Base-by-base conservation (phyloP, 1,140 invertebrate genomes). In the Papilio polytes region DNA sequence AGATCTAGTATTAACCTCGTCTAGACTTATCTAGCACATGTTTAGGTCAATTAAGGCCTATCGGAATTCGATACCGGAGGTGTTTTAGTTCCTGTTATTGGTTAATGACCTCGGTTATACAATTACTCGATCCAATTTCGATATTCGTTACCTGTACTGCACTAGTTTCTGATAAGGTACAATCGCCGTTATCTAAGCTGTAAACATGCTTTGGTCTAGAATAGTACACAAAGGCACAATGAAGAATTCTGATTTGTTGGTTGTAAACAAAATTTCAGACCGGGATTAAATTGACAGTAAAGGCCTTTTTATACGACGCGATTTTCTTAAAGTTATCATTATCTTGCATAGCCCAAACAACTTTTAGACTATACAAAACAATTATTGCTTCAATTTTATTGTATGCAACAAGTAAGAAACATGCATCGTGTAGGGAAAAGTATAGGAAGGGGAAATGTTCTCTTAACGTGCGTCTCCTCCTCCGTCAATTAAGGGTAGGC, bases 11-110 rank as follows among this genome's bases (percentile, higher is more conserved):
- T 31, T 70, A 70, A 31, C 3, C 26, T 31, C 26, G 13, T 15
- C 12, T 70, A 31, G 63, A 36, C 13, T 63, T 63, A 63, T 72
- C 13, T 26, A 36, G 13, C 18, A 72, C 70, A 72, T 41, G 70
- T 73, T 46, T 76, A 26, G 46, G 20, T 76, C 46, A 22, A 76
- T 76, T 76, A 76, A 76, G 20, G 74, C 74, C 74, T 31, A 51
- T 76, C 74, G 74, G 74, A 76, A 76, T 76, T 76, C 51, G 9
- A 31, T 26, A 51, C 74, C 74, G 74, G 74, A 76, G 74, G 74
- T 76, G 44, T 20, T 22, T 76, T 20, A 76, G 46, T 76, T 76
- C 74, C 74, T 76, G 74, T 76, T 76, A 15, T 26, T 76, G 74
- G 74, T 51, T 76, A 76, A 48, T 76, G 74, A 76, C 74, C 46